Percentiles rank a stretch among this genome's conserved stretches.
Conservation (phyloP, 2,797 vertebrate species). For the Pyrocephalus nanus region DNA sequence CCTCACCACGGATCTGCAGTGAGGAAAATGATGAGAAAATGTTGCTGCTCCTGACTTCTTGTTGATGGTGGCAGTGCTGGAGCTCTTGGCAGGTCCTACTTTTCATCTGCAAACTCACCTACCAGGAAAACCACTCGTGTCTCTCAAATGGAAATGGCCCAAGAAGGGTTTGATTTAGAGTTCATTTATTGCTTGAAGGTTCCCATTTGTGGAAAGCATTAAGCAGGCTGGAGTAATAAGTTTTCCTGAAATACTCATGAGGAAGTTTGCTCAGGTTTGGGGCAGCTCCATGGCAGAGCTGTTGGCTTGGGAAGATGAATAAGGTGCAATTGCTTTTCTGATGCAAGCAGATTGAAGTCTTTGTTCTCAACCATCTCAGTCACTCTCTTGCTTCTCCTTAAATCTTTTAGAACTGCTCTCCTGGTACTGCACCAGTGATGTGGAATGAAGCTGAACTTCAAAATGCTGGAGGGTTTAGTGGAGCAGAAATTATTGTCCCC, state of each 20-base stretch:
- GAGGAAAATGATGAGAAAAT: conserved; percentile 51
- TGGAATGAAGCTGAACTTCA: background rate
- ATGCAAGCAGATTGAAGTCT: background rate
- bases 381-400: background rate
- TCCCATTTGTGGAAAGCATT: background rate
- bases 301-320: background rate
- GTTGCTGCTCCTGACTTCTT: background rate
- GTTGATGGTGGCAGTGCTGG: background rate
- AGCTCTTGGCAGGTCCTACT: background rate
- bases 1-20: background rate
- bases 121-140: background rate
- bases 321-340: background rate
- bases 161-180: background rate
- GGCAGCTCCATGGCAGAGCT: background rate
- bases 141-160: background rate
- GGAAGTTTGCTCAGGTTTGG: background rate
- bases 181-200: background rate
- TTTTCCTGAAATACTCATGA: background rate
- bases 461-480: background rate
- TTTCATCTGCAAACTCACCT: background rate
- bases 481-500: background rate
- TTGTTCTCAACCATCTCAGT: background rate
- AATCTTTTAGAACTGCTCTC: background rate
- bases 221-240: background rate
- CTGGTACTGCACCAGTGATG: background rate